A percentile compares a stretch with the other conserved stretches of the same genome.
These are phyloP conservation scores for Sminthurinus aureus DNA, from an alignment of 2,888 invertebrate species.

Conservation along the genomic window DNA sequence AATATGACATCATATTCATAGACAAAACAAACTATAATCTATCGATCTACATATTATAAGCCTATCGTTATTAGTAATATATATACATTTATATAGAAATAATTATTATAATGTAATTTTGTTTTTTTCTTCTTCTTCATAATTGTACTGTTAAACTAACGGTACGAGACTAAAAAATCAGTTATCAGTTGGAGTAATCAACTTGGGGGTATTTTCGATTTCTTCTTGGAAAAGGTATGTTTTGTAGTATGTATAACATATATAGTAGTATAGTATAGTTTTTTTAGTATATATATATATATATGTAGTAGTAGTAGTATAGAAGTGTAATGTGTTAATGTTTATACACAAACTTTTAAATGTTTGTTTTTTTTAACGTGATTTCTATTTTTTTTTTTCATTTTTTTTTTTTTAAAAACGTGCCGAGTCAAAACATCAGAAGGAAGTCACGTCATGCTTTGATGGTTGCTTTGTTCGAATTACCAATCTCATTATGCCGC, in stretches of 20 bases:
- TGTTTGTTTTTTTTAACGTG: slow-evolving; percentile 31
- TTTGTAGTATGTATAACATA: slow-evolving; percentile 17
- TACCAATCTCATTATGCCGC: slow-evolving; percentile 19
- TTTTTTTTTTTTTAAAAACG: slow-evolving; percentile 18
- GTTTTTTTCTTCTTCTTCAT: slow-evolving; percentile 8
- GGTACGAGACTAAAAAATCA: slow-evolving; percentile 27
- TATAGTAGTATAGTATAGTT: slow-evolving; percentile 17
- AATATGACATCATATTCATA: slow-evolving; percentile 12
- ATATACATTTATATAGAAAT: not conserved
- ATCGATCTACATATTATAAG: not conserved
- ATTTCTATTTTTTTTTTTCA: not conserved
- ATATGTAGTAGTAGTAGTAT: not conserved
- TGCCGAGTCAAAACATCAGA: slow-evolving; percentile 33
- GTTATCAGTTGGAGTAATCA: slow-evolving; percentile 16
- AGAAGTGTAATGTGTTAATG: not conserved
- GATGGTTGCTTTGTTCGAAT: slow-evolving; percentile 55
- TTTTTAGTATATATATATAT: not conserved
- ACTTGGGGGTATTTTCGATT: slow-evolving; percentile 18
- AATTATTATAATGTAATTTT: slow-evolving; percentile 28
- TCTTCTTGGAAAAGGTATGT: slow-evolving; percentile 27
- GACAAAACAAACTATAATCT: slow-evolving; percentile 9
- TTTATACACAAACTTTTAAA: slow-evolving; percentile 13
- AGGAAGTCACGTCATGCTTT: slow-evolving; percentile 48
- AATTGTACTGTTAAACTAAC: slow-evolving; percentile 7
- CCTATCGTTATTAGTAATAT: slow-evolving; percentile 3